Evolutionary conservation across 92 coral and sea anemone species (phyloP), one percentile per base, ranked within the genome.

Genomic region (Zoanthus gigantus): DNA sequence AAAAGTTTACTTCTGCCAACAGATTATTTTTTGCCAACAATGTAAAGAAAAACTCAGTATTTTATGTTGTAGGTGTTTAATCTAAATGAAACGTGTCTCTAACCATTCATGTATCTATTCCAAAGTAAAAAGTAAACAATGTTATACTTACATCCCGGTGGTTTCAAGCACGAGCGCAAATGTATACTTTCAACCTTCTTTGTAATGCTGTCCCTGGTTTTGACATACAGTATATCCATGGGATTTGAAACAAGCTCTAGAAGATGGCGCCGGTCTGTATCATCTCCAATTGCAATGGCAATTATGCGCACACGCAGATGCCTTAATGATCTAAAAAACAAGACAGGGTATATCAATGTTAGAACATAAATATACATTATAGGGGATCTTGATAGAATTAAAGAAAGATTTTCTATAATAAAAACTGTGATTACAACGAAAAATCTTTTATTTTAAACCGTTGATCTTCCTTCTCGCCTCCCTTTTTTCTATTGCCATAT

Each of bases 261-360:
- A 8, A 79, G 72, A 48, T 79, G 11, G 5, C 29, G 0, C 50
- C 71, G 54, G 18, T 44, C 42, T 9, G 54, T 45, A 32, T 78
- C 0, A 13, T 79, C 84, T 16, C 84, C 84, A 45, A 79, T 79
- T 30, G 57, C 84, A 9, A 79, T 46, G n/a, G 73, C 84, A 31
- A 79, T 42, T 13, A 79, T 79, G 8, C 84, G 84, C 56, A 63
- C 84, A 15, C 74, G 84, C 57, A 79, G 34, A 47, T 61, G 84
- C 12, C 84, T 47, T 63, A 79, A 47, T 7, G 74, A 16, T 66
- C 84, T 67, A 30, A 34, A 34, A n/a, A n/a, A n/a, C n/a, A 34
- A 34, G 0, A 5, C n/a, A 58, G 18, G 14, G 66, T 14, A 58
- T 17, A 2, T 34, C 42, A 34, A 34, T 34, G 15, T 53, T 53